Base-by-base conservation (phyloP, 1,140 invertebrate species). In the Ephestia elutella region DNA sequence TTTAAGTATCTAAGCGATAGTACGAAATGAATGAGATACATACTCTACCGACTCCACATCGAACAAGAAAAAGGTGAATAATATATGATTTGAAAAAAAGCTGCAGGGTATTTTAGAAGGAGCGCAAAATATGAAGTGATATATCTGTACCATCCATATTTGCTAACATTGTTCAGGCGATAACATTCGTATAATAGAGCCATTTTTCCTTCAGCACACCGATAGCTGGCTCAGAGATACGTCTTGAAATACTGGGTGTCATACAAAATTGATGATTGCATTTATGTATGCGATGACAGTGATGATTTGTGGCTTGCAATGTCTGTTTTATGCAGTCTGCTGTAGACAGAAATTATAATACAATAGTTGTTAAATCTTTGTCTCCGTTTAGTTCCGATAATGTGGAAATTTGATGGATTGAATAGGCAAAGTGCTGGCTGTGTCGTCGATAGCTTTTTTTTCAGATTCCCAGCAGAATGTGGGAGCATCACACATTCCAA, bases 251-350 rank as follows among this genome's bases (percentile, higher is more conserved):
- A 44, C 13, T 35, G 38, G 38, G 38, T 15, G 38, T 44, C 38
- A 44, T 44, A 44, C n/a, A 44, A 44, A 44, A 44, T 44, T 44
- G 38, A 44, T 44, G 38, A 44, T 44, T 44, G 38, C 38, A 44
- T n/a, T 44, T 15, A 44, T 44, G 38, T 44, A 44, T 17, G 38
- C 38, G 38, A 44, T 15, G 38, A 44, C 38, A 17, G 38, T 5
- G 2, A 44, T 44, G 38, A 44, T 44, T 44, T 44, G 38, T 44
- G 15, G 38, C n/a, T 44, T 13, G 15, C 10, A 44, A 44, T 44
- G 38, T 44, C 5, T 44, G 15, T n/a, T 44, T 44, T 44, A 44
- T 44, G 15, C 38, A 44, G n/a, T 44, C 13, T 44, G 38, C 2
- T 17, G n/a, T 44, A 15, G 13, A n/a, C 2, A 15, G 38, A 17